Evolutionary conservation across 2,888 invertebrate species (phyloP), one percentile per base, ranked within the genome.

Genomic region (Euspilapteryx auroguttella): DNA sequence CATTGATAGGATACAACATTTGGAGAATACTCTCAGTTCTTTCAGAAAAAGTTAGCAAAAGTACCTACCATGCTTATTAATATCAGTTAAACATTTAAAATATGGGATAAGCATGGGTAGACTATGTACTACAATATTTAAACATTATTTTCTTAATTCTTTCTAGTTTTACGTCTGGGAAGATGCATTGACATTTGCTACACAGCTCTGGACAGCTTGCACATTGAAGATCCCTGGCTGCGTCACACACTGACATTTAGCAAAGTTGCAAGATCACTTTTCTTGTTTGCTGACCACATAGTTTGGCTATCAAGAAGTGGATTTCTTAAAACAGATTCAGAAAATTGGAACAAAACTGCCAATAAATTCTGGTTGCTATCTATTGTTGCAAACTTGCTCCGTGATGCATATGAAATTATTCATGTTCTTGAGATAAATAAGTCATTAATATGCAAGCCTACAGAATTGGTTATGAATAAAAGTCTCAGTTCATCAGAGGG

Each of bases 331-430:
- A 79, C 89, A 1, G 81, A 93, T 49, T 78, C 85, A 0, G 83
- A 85, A 25, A 87, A 85, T 49, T 93, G 92, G 92, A 81, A 80
- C 29, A 73, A 69, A 25, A 69, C 81, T 6, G 82, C 87, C 2
- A 87, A 89, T 44, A 86, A 83, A 51, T 94, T 92, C 51, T 95
- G 94, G 94, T 58, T 94, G 1, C 76, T 89, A 35, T 87, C 89
- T 2, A 84, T 94, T 10, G 71, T 87, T 8, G 82, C 93, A 59
- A 91, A 90, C 49, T 62, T 94, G 32, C 69, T 82, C 1, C 79
- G 94, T 43, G 94, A 95, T 57, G 51, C 89, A n/a, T 91, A 93
- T 59, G 94, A 94, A 73, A 86, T 93, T 31, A 41, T 79, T 25
- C 77, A 80, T 35, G 65, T 87, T 14, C 44, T 87, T 25, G 80